Conservation (phyloP, 2,888 invertebrate genomes). For the Rhagonycha fulva region DNA sequence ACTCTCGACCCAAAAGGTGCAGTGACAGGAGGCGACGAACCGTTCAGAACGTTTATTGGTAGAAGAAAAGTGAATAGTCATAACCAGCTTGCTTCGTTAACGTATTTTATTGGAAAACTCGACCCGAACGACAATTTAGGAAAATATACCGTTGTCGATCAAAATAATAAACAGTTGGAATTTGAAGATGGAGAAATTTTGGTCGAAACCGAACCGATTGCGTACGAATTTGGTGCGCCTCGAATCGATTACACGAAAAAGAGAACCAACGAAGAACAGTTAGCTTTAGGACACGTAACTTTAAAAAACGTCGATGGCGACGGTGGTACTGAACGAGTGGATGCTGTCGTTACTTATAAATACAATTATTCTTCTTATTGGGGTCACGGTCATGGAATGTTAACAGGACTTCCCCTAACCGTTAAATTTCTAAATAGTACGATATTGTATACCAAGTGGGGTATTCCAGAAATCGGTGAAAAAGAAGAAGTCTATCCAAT, state of each 20-base stretch:
- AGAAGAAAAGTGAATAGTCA: slow-evolving; percentile 42
- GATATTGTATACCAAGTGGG: slow-evolving; percentile 69
- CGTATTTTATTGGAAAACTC: slow-evolving; percentile 73
- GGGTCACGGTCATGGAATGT: slow-evolving; percentile 77
- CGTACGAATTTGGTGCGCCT: slow-evolving; percentile 69
- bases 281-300: slow-evolving; percentile 51
- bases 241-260: slow-evolving; percentile 53
- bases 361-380: slow-evolving; percentile 74
- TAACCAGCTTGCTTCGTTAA: slow-evolving; percentile 48
- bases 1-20: slow-evolving; percentile 68
- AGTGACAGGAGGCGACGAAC: slow-evolving; percentile 62
- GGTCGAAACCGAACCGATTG: slow-evolving; percentile 77
- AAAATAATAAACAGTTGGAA: slow-evolving; percentile 61
- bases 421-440: slow-evolving; percentile 65
- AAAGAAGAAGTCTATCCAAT: slow-evolving; percentile 67
- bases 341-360: slow-evolving; percentile 74
- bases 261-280: slow-evolving; percentile 44
- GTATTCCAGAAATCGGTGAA: slow-evolving; percentile 58
- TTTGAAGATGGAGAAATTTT: slow-evolving; percentile 75
- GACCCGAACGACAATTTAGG: slow-evolving; percentile 68
- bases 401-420: slow-evolving; percentile 70
- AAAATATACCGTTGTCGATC: slow-evolving; percentile 69
- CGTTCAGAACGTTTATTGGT: slow-evolving; percentile 46
- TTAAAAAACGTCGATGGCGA: slow-evolving; percentile 52
- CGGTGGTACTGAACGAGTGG: slow-evolving; percentile 64